Evolutionary conservation across 2,797 vertebrate species (phyloP).

Genomic region (Taeniopygia guttata): DNA sequence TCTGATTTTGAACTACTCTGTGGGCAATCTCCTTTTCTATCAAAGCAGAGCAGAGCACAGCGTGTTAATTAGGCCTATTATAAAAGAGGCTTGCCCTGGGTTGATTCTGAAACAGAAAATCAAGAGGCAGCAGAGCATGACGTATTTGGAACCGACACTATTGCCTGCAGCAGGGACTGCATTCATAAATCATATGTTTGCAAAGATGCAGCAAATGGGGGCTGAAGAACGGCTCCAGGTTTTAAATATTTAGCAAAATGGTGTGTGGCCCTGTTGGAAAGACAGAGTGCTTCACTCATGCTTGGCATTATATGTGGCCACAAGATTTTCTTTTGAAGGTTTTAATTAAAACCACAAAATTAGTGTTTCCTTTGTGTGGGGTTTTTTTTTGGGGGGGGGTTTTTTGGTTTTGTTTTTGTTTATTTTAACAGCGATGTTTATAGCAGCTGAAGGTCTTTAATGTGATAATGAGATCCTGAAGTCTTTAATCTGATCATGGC

Average conservation of each 20-base stretch:
- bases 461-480: slow-evolving; percentile 36
- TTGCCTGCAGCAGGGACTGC: slow-evolving; percentile 52
- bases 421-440: background rate
- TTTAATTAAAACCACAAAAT: slow-evolving; percentile 31
- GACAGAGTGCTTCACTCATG: background rate
- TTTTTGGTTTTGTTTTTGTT: background rate
- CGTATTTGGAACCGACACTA: slow-evolving; percentile 64
- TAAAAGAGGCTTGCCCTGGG: slow-evolving; percentile 56
- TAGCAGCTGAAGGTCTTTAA: slow-evolving; percentile 16
- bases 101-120: slow-evolving; percentile 61
- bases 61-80: slow-evolving; percentile 63
- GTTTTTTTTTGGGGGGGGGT: too few species aligned
- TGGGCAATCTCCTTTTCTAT: background rate
- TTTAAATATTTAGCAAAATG: slow-evolving; percentile 17
- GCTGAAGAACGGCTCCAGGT: background rate
- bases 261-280: background rate
- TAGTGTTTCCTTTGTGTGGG: background rate
- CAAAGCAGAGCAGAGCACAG: background rate
- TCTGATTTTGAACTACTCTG: background rate
- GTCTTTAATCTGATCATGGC: background rate
- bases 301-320: background rate
- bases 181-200: slow-evolving; percentile 64
- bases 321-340: background rate
- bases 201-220: slow-evolving; percentile 9
- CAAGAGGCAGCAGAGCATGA: slow-evolving; percentile 67